These are phyloP conservation scores for Labeo calbasu DNA, from an alignment of 2,797 vertebrate genomes.

Conservation along the genomic window DNA sequence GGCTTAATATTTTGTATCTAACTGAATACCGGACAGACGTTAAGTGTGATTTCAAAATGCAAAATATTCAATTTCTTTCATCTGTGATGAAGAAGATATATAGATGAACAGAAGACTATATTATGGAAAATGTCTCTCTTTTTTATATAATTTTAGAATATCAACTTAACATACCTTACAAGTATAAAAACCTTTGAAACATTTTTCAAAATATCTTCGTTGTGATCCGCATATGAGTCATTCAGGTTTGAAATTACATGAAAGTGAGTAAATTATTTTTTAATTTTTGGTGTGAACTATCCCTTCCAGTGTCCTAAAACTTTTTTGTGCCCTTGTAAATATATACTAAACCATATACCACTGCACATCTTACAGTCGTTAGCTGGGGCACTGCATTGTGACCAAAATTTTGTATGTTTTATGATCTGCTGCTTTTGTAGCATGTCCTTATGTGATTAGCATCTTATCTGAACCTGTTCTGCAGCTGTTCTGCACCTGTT, in stretches of 20 bases:
- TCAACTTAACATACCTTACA: not conserved
- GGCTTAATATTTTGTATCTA: no score
- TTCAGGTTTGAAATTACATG: not conserved
- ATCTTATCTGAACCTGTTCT: not conserved
- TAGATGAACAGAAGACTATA: not conserved
- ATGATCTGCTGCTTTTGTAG: not conserved
- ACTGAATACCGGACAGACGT: not conserved
- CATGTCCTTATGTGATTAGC: not conserved
- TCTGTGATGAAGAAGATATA: not conserved
- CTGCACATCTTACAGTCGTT: not conserved
- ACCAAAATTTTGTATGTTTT: not conserved
- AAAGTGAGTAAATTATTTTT: not conserved
- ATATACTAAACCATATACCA: not conserved
- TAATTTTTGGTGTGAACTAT: not conserved
- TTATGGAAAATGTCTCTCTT: not conserved
- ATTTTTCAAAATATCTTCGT: not conserved
- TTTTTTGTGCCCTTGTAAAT: not conserved
- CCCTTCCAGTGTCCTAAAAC: not conserved
- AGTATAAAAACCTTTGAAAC: not conserved
- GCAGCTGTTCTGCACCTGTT: constrained; percentile 20
- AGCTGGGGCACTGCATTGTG: not conserved
- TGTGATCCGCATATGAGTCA: not conserved
- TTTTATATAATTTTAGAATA: not conserved
- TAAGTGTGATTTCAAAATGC: not conserved
- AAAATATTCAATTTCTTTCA: not conserved